phyloP scores from a whole-genome alignment of 2,113 vertebrate species.

The Brevimyrus niger region DNA sequence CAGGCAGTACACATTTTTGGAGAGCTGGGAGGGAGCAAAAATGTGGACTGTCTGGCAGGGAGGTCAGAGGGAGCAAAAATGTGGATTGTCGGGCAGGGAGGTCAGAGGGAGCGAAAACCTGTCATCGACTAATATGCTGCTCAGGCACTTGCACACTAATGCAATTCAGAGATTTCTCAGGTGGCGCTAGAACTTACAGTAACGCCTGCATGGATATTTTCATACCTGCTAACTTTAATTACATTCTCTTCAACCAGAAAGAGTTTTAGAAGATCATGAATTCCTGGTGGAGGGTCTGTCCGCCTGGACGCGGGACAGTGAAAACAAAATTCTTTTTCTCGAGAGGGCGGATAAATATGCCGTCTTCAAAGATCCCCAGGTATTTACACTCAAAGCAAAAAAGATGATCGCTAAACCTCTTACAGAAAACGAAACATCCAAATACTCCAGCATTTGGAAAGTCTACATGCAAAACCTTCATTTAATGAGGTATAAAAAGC shows the following conservation, averaged over 20 bases:
- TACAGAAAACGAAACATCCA: not conserved
- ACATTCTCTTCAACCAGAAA: constrained; percentile 41
- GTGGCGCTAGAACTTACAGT: not conserved
- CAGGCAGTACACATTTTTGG: not conserved
- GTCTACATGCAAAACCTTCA: not conserved
- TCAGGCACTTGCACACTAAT: not conserved
- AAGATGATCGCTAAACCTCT: not conserved
- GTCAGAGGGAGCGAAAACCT: not conserved
- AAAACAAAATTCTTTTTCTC: constrained; percentile 84
- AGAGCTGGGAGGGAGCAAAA: too few species aligned
- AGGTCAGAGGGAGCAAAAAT: not conserved
- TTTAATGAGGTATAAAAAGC: not conserved
- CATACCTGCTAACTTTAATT: too few species aligned
- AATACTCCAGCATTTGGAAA: not conserved
- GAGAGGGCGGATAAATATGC: constrained; percentile 80
- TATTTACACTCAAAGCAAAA: constrained; percentile 42
- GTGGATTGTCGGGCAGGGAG: too few species aligned
- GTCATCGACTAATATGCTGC: not conserved
- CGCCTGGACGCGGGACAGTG: constrained; percentile 84
- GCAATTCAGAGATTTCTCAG: not conserved
- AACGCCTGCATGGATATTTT: not conserved
- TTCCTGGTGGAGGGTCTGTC: constrained; percentile 84
- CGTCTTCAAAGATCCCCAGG: constrained; percentile 96
- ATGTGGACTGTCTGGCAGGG: too few species aligned
- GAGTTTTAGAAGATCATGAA: constrained; percentile 94